These are phyloP conservation scores for Cephus spinipes DNA, from an alignment of 2,888 invertebrate genomes.

Conservation along the genomic window DNA sequence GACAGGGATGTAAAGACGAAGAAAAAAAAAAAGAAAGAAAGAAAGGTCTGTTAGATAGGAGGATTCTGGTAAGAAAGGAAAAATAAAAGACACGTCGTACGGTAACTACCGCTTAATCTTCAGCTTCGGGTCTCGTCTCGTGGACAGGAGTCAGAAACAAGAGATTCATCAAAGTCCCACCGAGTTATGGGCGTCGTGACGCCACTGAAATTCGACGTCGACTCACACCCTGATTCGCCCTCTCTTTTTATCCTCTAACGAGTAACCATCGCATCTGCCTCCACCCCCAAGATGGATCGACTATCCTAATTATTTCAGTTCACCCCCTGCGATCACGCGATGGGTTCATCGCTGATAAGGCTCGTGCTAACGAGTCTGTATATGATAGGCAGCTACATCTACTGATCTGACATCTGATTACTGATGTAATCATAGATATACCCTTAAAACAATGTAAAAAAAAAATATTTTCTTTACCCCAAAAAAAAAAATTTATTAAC, in stretches of 20 bases:
- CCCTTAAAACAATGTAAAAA: background rate
- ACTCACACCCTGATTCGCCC: background rate
- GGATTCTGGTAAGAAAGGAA: background rate
- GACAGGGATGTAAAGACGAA: background rate
- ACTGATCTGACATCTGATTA: background rate
- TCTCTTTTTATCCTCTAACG: background rate
- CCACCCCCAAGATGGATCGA: constrained; percentile 41
- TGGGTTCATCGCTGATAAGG: background rate
- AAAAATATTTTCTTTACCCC: background rate
- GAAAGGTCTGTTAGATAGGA: background rate
- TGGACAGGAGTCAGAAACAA: constrained; percentile 23
- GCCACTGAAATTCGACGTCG: background rate
- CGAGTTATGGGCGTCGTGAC: background rate
- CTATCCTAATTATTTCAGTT: constrained; percentile 41
- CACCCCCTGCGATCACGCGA: background rate
- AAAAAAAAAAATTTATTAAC: background rate
- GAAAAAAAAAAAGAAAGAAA: background rate
- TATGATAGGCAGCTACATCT: background rate
- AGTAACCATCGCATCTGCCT: background rate
- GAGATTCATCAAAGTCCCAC: constrained; percentile 43
- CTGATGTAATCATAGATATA: background rate
- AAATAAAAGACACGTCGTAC: background rate
- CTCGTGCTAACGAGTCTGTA: background rate
- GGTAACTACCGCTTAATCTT: constrained; percentile 6
- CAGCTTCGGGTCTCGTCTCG: background rate